phyloP scores from a whole-genome alignment of 2,113 vertebrate species.

The Anseranas semipalmata region DNA sequence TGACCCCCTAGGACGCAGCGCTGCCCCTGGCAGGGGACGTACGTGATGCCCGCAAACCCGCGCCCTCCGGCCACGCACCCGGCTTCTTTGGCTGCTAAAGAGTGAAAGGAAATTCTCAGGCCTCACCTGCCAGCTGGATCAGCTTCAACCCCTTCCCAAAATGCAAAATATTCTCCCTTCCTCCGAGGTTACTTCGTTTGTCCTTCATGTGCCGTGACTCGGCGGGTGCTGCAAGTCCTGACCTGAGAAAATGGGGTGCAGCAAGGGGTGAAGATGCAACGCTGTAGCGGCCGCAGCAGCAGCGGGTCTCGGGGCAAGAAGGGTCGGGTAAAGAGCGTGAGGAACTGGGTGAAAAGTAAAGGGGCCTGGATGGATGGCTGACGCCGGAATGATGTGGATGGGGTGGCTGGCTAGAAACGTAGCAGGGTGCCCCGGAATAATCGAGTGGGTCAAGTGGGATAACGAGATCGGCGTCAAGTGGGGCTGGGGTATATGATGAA shows the following conservation, averaged over 20 bases:
- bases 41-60: neutral
- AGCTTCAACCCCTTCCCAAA: constrained; percentile 19
- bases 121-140: neutral
- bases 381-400: constrained; percentile 97
- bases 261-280: constrained; percentile 93
- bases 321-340: constrained; percentile 92
- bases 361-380: constrained; percentile 92
- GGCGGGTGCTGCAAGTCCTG: constrained; percentile 98
- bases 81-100: constrained; percentile 69
- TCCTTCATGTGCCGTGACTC: constrained; percentile 93
- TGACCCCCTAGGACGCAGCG: neutral
- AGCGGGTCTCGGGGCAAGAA: constrained; percentile 87
- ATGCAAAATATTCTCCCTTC: neutral
- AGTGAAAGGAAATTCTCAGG: constrained; percentile 53
- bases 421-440: constrained; percentile 93
- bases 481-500: constrained; percentile 97
- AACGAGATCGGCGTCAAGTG: constrained; percentile 94
- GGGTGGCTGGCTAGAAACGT: constrained; percentile 95
- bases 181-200: neutral
- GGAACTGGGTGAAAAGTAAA: constrained; percentile 93
- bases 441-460: constrained; percentile 91
- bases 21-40: constrained; percentile 35
- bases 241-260: constrained; percentile 99
- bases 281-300: constrained; percentile 88
- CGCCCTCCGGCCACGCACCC: constrained; percentile 50